A percentile compares a stretch with the other conserved stretches of the same genome.
phyloP scores from a whole-genome alignment of 2,797 vertebrate species.

The Premnoplex brunnescens region DNA sequence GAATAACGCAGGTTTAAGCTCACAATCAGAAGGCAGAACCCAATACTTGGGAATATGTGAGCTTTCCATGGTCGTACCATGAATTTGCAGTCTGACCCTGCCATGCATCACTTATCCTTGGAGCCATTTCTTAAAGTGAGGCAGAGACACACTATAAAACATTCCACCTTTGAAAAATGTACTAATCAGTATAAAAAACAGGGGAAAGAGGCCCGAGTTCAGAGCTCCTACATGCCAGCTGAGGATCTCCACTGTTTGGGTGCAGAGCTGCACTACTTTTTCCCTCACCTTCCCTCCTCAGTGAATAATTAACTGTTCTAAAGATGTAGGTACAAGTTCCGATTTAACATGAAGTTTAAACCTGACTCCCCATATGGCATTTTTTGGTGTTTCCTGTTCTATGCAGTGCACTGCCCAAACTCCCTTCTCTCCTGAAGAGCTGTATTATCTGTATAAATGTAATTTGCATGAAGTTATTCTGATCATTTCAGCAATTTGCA shows the following conservation, averaged over 20 bases:
- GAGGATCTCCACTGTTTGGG: background rate
- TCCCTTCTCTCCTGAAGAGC: background rate
- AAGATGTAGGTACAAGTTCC: background rate
- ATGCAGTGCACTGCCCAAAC: background rate
- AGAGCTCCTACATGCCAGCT: background rate
- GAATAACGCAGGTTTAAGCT: background rate
- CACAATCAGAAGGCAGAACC: background rate
- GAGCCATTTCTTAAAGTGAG: background rate
- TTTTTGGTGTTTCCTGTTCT: background rate
- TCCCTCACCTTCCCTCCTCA: background rate
- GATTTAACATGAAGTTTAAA: background rate
- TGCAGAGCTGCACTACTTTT: background rate
- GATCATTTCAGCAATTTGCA: background rate
- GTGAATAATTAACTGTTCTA: constrained; percentile 24
- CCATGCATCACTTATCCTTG: background rate
- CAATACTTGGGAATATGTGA: background rate
- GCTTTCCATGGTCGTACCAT: background rate
- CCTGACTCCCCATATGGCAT: background rate
- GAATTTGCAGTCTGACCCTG: background rate
- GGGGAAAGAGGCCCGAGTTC: background rate
- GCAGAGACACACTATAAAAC: background rate
- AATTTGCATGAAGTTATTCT: background rate
- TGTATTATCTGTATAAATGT: background rate
- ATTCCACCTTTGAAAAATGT: background rate
- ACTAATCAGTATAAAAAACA: background rate